Evolutionary conservation across 2,113 vertebrate species (phyloP), one percentile per base, ranked within the genome.

Genomic region (Fukomys damarensis): DNA sequence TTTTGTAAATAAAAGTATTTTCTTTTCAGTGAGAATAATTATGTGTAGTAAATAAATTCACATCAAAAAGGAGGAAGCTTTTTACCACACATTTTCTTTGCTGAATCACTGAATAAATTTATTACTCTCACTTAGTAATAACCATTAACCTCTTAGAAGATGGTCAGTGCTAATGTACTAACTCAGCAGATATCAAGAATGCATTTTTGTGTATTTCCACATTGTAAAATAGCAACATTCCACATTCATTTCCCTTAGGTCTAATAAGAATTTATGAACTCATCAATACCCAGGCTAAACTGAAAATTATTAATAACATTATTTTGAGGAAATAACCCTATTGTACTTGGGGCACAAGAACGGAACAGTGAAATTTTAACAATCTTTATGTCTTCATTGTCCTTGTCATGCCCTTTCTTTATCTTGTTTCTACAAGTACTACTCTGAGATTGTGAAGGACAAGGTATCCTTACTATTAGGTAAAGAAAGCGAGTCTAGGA

Each of bases 1-100:
- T 85, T 89, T 93, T 91, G 32, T 56, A 96, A 94, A 63, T 70
- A n/a, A 80, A 94, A 91, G 7, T 54, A 32, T 74, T 83, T 32
- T 63, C 14, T 91, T 94, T 49, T 82, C 84, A 54, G 11, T 72
- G 38, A 82, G 89, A 89, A 79, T 16, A 38, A 41, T 30, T 63
- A 59, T 38, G 20, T 63, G 14, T 20, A 89, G 38, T 46, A 84
- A 93, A 38, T 66, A 54, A 95, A 95, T 65, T 56, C 63, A 46
- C 22, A 59, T 86, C 46, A 82, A 91, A 88, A 85, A 20, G 13
- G 28, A 77, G 46, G 7, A 72, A n/a, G 41, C 28, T 74, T 59
- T 61, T 79, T 95, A 66, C 24, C 1, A 24, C 46, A 38, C 5
- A 86, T 79, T 77, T 89, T 58, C 30, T 63, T 80, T 79, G n/a